A percentile compares a stretch with the other conserved stretches of the same genome.
phyloP scores from a whole-genome alignment of 2,888 invertebrate genomes.

The Silvanus unidentatus region DNA sequence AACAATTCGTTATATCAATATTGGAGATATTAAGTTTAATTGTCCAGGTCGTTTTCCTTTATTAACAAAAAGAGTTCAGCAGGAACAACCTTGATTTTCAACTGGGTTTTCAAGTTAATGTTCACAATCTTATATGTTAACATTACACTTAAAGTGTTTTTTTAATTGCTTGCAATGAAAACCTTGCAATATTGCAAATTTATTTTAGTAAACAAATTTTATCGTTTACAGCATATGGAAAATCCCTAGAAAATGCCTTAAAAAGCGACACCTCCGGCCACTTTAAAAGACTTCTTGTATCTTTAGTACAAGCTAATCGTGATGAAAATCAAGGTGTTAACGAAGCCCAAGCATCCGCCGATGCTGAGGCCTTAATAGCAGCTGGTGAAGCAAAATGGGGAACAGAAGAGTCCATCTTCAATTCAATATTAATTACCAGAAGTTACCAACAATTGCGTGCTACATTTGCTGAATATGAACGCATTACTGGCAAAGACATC shows the following conservation, averaged over 20 bases:
- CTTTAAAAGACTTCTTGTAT: slow-evolving; percentile 86
- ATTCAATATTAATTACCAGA: slow-evolving; percentile 75
- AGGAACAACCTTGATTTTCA: too few relatives aligned
- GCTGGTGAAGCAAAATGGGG: slow-evolving; percentile 85
- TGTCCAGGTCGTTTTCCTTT: too few relatives aligned
- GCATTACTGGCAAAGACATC: slow-evolving; percentile 73
- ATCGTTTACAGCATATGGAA: slow-evolving; percentile 65
- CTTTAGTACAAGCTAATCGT: slow-evolving; percentile 80
- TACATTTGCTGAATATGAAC: slow-evolving; percentile 81
- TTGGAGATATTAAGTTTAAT: too few relatives aligned
- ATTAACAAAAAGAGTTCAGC: too few relatives aligned
- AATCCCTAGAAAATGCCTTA: slow-evolving; percentile 75
- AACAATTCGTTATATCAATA: too few relatives aligned
- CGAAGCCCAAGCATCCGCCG: slow-evolving; percentile 69
- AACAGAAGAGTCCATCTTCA: slow-evolving; percentile 85
- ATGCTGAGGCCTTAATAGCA: slow-evolving; percentile 71
- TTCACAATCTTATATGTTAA: too few relatives aligned
- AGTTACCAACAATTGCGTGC: slow-evolving; percentile 83
- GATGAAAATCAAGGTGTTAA: slow-evolving; percentile 86
- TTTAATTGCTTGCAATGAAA: too few relatives aligned
- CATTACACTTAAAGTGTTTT: too few relatives aligned
- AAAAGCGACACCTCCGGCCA: slow-evolving; percentile 93
- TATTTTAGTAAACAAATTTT: too few relatives aligned
- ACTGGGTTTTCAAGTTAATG: too few relatives aligned
- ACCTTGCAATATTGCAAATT: too few relatives aligned